Evolutionary conservation across 2,888 invertebrate genomes (phyloP), one percentile per base, ranked within the genome.

Genomic region (Thecophora atra): DNA sequence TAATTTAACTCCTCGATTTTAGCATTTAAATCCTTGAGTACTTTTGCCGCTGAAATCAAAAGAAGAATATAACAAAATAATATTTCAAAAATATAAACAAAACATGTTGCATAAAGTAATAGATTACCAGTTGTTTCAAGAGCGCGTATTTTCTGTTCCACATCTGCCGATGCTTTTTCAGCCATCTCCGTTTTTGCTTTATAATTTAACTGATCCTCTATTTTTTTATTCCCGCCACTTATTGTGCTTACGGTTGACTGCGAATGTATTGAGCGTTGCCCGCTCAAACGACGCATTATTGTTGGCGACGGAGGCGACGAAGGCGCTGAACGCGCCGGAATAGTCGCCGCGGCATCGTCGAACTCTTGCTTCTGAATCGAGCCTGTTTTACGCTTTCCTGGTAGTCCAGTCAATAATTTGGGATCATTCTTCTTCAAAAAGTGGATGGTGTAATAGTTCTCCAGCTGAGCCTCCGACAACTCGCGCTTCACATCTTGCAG

Each of bases 1-100:
- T 87, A 84, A n/a, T 83, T 83, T 52, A 88, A 81, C 76, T 90
- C 89, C 76, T 90, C 88, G 28, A 88, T 83, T 73, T 86, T 83
- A 0, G 88, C 87, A 37, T 83, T 82, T 17, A 88, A 52, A 82
- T 78, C 64, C 82, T 85, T 0, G 84, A 79, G 69, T 84, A n/a
- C 79, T 0, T 81, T 77, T 52, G 78, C 76, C 7, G 83, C 83
- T 83, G 30, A 60, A 26, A 15, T 70, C 3, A 26, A 15, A 52
- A 3, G 4, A 11, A 37, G 11, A 6, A 11, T 8, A 37, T 8
- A 8, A 37, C n/a, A n/a, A n/a, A n/a, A n/a, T n/a, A n/a, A n/a
- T n/a, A n/a, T n/a, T n/a, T n/a, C n/a, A n/a, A n/a, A n/a, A n/a
- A n/a, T n/a, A 37, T 1, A 37, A 8, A 37, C 11, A 37, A 8